Evolutionary conservation across 2,888 invertebrate genomes (phyloP).

Genomic region (Lottia gigantea): DNA sequence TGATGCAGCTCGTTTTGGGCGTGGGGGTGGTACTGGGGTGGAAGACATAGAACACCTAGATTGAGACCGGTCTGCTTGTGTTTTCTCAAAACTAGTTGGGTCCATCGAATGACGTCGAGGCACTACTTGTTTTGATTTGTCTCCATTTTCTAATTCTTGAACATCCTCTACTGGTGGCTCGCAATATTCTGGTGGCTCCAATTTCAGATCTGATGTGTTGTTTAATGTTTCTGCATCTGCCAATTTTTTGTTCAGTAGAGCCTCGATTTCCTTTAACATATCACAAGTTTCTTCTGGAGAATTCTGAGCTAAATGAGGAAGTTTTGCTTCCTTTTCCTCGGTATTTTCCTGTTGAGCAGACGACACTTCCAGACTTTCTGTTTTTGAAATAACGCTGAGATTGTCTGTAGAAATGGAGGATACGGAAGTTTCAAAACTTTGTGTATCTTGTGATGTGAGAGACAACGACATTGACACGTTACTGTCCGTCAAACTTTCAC

Average conservation of each 20-base stretch:
- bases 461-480: too few species aligned
- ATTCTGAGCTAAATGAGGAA: slow-evolving; percentile 18
- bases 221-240: slow-evolving; percentile 31
- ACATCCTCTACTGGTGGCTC: slow-evolving; percentile 8
- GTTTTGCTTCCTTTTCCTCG: slow-evolving; percentile 7
- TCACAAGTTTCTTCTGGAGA: slow-evolving; percentile 31
- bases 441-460: too few species aligned
- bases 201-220: slow-evolving; percentile 42
- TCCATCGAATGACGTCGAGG: neutral
- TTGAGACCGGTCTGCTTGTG: slow-evolving; percentile 21
- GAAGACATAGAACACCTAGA: slow-evolving; percentile 23
- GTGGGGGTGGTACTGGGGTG: slow-evolving; percentile 49
- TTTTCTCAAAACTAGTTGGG: neutral
- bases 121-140: too few species aligned
- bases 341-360: slow-evolving; percentile 7
- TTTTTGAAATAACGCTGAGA: too few species aligned
- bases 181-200: slow-evolving; percentile 38
- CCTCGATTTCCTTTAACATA: slow-evolving; percentile 40
- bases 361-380: slow-evolving; percentile 4
- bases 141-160: too few species aligned
- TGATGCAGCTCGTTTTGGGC: slow-evolving; percentile 45
- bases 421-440: too few species aligned
- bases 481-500: too few species aligned
- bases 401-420: too few species aligned
- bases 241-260: slow-evolving; percentile 27